Evolutionary conservation across 1,140 invertebrate species (phyloP).

Genomic region (Formica exsecta): DNA sequence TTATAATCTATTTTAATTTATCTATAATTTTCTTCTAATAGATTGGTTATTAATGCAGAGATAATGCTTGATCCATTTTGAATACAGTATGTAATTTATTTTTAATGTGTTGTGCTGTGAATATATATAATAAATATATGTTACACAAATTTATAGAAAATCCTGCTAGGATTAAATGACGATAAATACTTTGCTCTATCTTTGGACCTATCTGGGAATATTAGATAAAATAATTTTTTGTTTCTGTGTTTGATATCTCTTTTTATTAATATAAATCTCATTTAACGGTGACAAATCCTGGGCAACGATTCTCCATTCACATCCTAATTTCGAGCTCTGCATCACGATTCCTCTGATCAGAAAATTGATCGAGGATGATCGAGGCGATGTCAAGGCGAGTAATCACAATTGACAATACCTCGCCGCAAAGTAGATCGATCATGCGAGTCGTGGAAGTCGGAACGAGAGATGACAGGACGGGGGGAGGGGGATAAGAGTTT

Average conservation of each 20-base stretch:
- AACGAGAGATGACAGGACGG: background rate
- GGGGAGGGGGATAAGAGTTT: constrained; percentile 33
- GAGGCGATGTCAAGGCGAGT: constrained; percentile 14
- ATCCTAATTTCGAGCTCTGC: constrained; percentile 32
- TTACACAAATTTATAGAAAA: constrained; percentile 10
- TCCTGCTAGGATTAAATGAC: background rate
- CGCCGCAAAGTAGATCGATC: constrained; percentile 21
- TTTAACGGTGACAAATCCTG: constrained; percentile 36
- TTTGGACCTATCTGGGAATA: background rate
- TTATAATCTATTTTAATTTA: constrained; percentile 9
- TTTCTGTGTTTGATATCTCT: background rate
- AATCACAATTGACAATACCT: constrained; percentile 14
- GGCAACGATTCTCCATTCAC: constrained; percentile 37
- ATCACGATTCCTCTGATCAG: constrained; percentile 3
- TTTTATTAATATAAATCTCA: constrained; percentile 11
- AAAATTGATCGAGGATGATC: constrained; percentile 17
- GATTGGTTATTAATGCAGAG: background rate
- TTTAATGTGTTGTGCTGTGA: background rate
- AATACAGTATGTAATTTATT: constrained; percentile 4
- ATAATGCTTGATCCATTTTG: background rate
- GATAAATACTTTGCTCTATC: background rate
- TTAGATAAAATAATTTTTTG: background rate
- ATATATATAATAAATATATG: constrained; percentile 16
- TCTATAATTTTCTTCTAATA: background rate
- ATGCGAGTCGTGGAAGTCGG: constrained; percentile 39